These are phyloP conservation scores for Latrodectus geometricus DNA, from an alignment of 1,140 invertebrate genomes.

Conservation along the genomic window DNA sequence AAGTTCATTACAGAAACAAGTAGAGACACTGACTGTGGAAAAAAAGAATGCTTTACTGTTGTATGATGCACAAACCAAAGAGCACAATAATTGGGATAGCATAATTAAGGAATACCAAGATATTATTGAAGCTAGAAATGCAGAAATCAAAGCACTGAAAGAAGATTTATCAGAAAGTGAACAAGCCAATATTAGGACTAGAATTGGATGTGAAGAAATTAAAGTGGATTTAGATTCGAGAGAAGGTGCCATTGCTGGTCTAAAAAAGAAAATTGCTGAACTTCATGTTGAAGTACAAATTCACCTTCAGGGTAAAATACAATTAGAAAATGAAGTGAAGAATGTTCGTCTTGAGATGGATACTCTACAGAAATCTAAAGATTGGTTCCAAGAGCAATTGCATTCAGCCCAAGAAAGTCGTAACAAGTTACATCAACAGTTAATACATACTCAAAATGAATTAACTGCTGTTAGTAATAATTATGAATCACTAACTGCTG, in stretches of 20 bases:
- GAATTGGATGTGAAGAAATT: constrained; percentile 68
- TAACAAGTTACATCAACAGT: constrained; percentile 69
- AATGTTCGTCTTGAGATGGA: constrained; percentile 69
- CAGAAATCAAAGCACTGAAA: constrained; percentile 67
- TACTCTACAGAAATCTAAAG: constrained; percentile 68
- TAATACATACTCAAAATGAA: constrained; percentile 68
- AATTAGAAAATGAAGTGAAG: constrained; percentile 68
- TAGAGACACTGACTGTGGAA: constrained; percentile 59
- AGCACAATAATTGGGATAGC: constrained; percentile 65
- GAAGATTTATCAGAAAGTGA: constrained; percentile 66
- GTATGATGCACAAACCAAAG: constrained; percentile 35
- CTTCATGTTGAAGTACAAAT: constrained; percentile 71
- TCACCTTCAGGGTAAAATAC: constrained; percentile 69
- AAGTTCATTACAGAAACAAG: constrained; percentile 66
- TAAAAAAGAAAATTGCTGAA: constrained; percentile 71
- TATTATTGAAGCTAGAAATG: constrained; percentile 68
- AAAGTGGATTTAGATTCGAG: constrained; percentile 68
- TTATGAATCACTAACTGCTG: constrained; percentile 69
- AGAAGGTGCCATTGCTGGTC: constrained; percentile 69
- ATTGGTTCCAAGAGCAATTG: constrained; percentile 72
- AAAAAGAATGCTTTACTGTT: constrained; percentile 33
- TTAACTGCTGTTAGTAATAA: constrained; percentile 66
- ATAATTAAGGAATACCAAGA: constrained; percentile 68
- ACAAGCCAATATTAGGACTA: constrained; percentile 62
- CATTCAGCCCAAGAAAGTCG: constrained; percentile 68